Evolutionary conservation across 2,113 vertebrate species (phyloP), one percentile per base, ranked within the genome.

Genomic region (Octodon degus): DNA sequence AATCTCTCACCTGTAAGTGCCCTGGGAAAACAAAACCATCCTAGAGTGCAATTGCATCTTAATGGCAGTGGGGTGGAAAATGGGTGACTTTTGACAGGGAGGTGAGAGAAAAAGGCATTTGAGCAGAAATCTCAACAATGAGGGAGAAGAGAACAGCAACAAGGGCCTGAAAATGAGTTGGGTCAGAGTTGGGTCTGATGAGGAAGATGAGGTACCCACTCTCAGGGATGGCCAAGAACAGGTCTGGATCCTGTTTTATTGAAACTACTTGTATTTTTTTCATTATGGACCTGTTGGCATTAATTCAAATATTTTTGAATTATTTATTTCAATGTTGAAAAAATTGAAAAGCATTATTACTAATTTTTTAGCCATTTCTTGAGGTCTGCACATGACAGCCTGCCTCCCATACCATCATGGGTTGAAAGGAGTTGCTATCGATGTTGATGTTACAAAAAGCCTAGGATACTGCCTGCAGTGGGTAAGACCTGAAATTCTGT

Each of bases 231-330:
- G 55, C 17, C 32, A 43, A 70, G 22, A 20, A 7, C 47, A 13
- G 43, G 68, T 30, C 32, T 10, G 2, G 67, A 37, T 37, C 27
- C 19, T 43, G 24, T 83, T 79, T 91, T 81, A 70, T 34, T 70
- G 70, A 27, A 91, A 74, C 74, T 68, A 37, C 74, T 80, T 63
- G 17, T 47, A 30, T 76, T 97, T 92, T 87, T 12, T 50, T 72
- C 88, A 86, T 65, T 17, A 8, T 84, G 77, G 58, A 63, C 25
- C 32, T 80, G 82, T 87, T 14, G 32, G 43, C 50, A 79, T 60
- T 20, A 2, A 37, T 74, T 91, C 10, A 55, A n/a, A n/a, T n/a
- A 70, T 19, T 70, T 70, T n/a, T 70, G 32, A 68, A 68, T 68
- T 68, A 68, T 68, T 68, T 68, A 68, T 68, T 34, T 68, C 32